Evolutionary conservation across 2,888 invertebrate genomes (phyloP).

Genomic region (Laothoe populi): DNA sequence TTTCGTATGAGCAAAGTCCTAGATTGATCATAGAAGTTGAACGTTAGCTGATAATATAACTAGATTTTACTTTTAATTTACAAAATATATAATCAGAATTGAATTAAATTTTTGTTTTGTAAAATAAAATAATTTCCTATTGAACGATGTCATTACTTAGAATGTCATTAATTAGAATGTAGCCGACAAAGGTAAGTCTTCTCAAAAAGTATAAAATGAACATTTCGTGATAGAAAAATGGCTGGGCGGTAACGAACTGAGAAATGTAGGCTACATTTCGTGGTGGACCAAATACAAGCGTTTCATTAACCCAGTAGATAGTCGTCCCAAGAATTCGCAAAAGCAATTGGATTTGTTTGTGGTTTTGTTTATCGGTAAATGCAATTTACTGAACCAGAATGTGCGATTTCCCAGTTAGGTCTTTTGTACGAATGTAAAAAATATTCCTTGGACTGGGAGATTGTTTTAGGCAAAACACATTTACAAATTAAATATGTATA

Average conservation of each 20-base stretch:
- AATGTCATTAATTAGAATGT: neutral
- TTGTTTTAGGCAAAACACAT: neutral
- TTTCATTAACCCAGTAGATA: constrained; percentile 1
- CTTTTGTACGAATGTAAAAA: neutral
- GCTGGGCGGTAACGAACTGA: too few species aligned
- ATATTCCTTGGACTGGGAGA: constrained; percentile 8
- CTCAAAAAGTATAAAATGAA: constrained; percentile 14
- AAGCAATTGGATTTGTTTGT: constrained; percentile 4
- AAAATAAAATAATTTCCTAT: neutral
- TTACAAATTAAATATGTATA: neutral
- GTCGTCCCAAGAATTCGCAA: constrained; percentile 12
- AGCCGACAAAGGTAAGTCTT: neutral
- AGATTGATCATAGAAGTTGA: neutral
- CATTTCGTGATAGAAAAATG: constrained; percentile 11
- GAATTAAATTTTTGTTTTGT: neutral
- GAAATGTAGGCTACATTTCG: constrained; percentile 13
- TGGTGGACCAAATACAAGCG: constrained; percentile 7
- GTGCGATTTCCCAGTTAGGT: neutral
- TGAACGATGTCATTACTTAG: constrained; percentile 1
- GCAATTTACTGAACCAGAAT: constrained; percentile 13
- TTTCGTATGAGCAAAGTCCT: neutral
- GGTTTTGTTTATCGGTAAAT: neutral
- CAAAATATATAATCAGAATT: neutral
- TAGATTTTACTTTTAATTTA: neutral
- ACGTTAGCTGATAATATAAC: neutral